phyloP scores from a whole-genome alignment of 1,140 invertebrate species.

The Pectinophora gossypiella region DNA sequence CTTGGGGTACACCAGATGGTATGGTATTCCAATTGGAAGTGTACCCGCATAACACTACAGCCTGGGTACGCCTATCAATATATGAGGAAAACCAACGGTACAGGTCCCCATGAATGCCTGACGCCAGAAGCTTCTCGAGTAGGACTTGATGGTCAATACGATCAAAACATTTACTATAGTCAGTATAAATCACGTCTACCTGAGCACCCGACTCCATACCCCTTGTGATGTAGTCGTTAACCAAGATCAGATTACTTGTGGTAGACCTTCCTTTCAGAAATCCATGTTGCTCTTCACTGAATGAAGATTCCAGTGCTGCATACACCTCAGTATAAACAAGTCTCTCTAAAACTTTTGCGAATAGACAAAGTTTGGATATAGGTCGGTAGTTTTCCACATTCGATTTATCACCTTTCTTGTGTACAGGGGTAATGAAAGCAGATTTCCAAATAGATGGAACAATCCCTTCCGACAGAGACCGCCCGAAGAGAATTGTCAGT shows the following conservation, averaged over 20 bases:
- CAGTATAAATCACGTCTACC: no score
- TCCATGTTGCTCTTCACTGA: constrained; percentile 20
- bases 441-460: no score
- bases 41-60: constrained; percentile 23
- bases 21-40: constrained; percentile 4
- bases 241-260: constrained; percentile 7
- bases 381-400: no score
- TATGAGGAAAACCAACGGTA: no score
- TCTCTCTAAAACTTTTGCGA: constrained; percentile 26
- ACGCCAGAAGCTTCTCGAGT: constrained; percentile 7
- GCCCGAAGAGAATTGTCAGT: constrained; percentile 16
- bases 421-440: no score
- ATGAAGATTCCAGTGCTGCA: neutral
- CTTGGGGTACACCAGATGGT: no score
- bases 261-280: constrained; percentile 12
- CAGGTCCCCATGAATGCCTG: constrained; percentile 17
- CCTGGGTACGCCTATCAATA: constrained; percentile 20
- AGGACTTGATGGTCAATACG: constrained; percentile 13
- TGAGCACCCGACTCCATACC: constrained; percentile 11
- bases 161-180: constrained; percentile 37
- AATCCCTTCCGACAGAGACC: constrained; percentile 17
- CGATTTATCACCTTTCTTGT: no score
- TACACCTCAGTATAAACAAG: constrained; percentile 20
- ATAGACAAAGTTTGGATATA: no score
- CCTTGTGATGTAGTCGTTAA: constrained; percentile 11